Base-by-base conservation (phyloP, 2,888 invertebrate species). In the Oxystoma pomonae region DNA sequence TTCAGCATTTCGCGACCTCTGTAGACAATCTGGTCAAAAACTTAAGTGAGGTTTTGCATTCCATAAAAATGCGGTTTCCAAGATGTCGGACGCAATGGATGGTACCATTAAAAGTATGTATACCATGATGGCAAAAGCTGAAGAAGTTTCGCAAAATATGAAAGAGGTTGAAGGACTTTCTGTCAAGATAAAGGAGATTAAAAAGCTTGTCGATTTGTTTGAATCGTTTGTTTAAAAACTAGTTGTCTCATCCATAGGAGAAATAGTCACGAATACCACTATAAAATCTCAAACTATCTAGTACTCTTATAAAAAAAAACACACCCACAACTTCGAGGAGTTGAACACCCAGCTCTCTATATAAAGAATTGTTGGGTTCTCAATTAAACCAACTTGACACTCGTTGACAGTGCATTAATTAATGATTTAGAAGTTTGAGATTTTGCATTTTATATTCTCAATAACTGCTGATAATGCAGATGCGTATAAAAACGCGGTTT, bases 71-170 rank as follows among this genome's bases (percentile, higher is more conserved):
- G 91, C 94, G 18, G 96, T 98, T 0, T 92, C 93, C 65, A 94
- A 94, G 78, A 92, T 96, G 35, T 96, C 96, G 76, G 96, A 97
- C 81, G 89, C 94, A 20, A 92, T 97, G 82, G 97, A 97, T 81
- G 88, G 91, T 60, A 96, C 96, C 79, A 97, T 97, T 57, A 97
- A 88, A 78, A 90, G 95, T 60, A 97, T 97, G 94, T 98, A 98
- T 78, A 96, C 96, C 63, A 87, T 98, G 73, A 90, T 98, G 87
- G 97, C 97, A 0, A 97, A 97, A 81, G 93, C 94, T 69, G 98
- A 98, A 81, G 97, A 98, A 80, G 87, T 97, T 0, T 92, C 94
- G 16, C 92, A 92, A 76, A 89, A 92, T 1, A 96, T 97, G 92
- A 86, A 89, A 67, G 90, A 93, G 9, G 89, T 96, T 2, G 93